Percentiles rank a stretch among this genome's conserved stretches.
These are phyloP conservation scores for Phenganax marumi DNA, from an alignment of 92 coral and sea anemone genomes.

Conservation along the genomic window DNA sequence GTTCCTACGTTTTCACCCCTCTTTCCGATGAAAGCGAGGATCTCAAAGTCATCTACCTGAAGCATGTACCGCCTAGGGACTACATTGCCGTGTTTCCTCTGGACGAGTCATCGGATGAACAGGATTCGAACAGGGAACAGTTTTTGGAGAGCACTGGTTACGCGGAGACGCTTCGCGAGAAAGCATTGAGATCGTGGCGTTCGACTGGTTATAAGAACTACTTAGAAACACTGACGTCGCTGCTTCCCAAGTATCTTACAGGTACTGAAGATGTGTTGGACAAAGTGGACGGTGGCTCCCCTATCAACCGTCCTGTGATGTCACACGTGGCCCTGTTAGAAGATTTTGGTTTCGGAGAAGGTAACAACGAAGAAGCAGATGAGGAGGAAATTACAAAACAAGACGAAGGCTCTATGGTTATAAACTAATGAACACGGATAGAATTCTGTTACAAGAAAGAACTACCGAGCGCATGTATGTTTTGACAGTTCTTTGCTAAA, in stretches of 20 bases:
- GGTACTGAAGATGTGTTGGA: conserved; percentile 34
- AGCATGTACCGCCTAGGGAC: conserved; percentile 42
- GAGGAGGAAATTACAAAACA: not conserved
- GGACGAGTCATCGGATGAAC: conserved; percentile 13
- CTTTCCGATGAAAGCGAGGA: not conserved
- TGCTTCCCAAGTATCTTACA: conserved; percentile 38
- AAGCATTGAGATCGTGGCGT: conserved; percentile 35
- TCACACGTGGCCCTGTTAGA: conserved; percentile 22
- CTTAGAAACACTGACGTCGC: conserved; percentile 11
- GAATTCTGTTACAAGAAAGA: no score
- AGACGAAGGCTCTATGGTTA: conserved; percentile 11
- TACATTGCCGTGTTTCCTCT: conserved; percentile 15
- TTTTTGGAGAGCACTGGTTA: conserved; percentile 16
- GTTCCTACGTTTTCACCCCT: conserved; percentile 36
- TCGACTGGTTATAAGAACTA: conserved; percentile 25
- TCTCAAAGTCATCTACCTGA: conserved; percentile 1
- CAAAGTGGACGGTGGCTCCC: conserved; percentile 11
- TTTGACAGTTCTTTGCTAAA: no score
- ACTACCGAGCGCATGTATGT: no score
- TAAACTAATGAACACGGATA: not conserved
- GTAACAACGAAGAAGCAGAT: not conserved
- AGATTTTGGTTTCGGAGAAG: conserved; percentile 29
- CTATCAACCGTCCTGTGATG: conserved; percentile 2
- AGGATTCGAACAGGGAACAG: not conserved
- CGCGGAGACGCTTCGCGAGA: conserved; percentile 3